Base-by-base conservation (phyloP, 2,113 vertebrate genomes). In the Caloenas nicobarica region DNA sequence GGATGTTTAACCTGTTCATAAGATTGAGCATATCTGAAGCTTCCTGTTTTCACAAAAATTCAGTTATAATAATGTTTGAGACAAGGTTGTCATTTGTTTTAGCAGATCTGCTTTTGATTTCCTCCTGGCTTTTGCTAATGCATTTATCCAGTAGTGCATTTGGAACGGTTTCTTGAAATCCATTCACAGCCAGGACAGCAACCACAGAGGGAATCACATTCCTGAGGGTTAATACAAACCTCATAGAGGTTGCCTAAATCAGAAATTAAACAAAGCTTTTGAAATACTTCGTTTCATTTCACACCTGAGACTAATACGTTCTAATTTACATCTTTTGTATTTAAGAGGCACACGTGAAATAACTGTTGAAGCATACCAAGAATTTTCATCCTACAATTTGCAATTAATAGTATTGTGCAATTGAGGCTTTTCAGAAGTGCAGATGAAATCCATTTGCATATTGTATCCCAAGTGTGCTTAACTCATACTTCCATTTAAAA, bases 371-470 rank as follows among this genome's bases (percentile, higher is more conserved):
- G 71, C 78, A 92, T 70, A 93, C 69, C 25, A 61, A 91, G 91
- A 92, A 92, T 91, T 85, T 86, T 91, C 91, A 94, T 91, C 58
- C 46, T 82, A 95, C 86, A 86, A 94, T 95, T 81, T 93, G 88
- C 83, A 91, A 94, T 93, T 93, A 96, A 96, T 91, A 92, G 73
- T 81, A 95, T 68, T 76, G 86, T 93, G 74, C 86, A 94, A 56
- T 11, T 70, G 77, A 96, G 50, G 92, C 83, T 95, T 94, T 94
- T 87, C 92, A 94, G 83, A 94, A 92, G 66, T 87, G 89, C 70
- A 96, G 83, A 92, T 87, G 48, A 96, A 96, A 95, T 72, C 31
- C 36, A 96, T 96, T 96, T 94, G 95, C 88, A 97, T 94, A 92
- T 69, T 69, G 94, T 57, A 94, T 96, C 91, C 88, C 95, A 89